Evolutionary conservation across 2,113 vertebrate species (phyloP).

Genomic region (Nothoprocta pentlandii): DNA sequence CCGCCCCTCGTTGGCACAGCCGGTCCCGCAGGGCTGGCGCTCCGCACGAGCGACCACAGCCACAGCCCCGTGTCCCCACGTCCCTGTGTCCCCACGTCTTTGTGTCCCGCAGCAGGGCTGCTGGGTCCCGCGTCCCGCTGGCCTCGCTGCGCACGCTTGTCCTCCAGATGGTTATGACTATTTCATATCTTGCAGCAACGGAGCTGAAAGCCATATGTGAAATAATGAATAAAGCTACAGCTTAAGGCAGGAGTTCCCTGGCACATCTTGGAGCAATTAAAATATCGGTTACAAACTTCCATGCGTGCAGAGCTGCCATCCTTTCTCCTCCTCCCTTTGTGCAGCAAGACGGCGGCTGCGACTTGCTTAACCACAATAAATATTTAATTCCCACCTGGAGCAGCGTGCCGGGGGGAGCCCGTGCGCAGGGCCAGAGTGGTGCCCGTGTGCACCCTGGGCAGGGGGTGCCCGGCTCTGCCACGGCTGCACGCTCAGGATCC

Average conservation of each 20-base stretch:
- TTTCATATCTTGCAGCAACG: neutral
- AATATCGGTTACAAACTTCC: neutral
- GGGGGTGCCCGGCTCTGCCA: too few relatives aligned
- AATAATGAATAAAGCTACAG: neutral
- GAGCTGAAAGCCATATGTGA: neutral
- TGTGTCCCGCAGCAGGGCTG: too few relatives aligned
- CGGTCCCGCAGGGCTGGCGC: accelerated
- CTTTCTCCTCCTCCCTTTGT: neutral
- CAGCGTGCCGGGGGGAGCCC: too few relatives aligned
- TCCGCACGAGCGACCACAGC: too few relatives aligned
- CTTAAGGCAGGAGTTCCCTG: neutral
- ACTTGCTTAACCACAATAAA: neutral
- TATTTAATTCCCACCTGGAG: neutral
- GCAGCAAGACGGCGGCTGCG: neutral
- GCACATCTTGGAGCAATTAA: neutral
- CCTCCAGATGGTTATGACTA: neutral
- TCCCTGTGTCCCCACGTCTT: too few relatives aligned
- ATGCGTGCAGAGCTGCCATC: accelerated
- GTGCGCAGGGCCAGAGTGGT: too few relatives aligned
- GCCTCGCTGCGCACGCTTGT: neutral
- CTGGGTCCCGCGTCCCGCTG: neutral
- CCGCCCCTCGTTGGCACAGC: neutral
- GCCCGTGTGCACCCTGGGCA: too few relatives aligned
- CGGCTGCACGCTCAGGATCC: too few relatives aligned
- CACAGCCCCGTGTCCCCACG: too few relatives aligned